A percentile compares a stretch with the other conserved stretches of the same genome.
These are phyloP conservation scores for Linnaemya tessellans DNA, from an alignment of 2,888 invertebrate species.

Conservation along the genomic window DNA sequence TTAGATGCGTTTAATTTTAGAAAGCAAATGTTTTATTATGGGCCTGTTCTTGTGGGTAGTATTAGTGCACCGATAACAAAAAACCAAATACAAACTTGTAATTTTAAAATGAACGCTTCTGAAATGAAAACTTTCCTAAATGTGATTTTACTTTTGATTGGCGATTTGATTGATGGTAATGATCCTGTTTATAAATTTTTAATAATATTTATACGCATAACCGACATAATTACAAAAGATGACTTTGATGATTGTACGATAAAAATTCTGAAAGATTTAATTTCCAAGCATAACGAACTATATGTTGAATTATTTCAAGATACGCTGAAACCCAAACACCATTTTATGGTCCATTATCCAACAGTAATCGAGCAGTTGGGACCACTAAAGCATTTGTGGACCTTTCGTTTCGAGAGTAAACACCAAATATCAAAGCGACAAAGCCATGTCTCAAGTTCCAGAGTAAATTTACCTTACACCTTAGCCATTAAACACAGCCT, in stretches of 20 bases:
- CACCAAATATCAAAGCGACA: too few species aligned
- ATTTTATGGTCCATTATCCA: conserved; percentile 29
- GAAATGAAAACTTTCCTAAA: conserved; percentile 48
- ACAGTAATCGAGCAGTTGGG: conserved; percentile 28
- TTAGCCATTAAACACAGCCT: conserved; percentile 38
- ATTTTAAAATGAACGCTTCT: too few species aligned
- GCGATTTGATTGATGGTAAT: conserved; percentile 49
- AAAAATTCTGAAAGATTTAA: too few species aligned
- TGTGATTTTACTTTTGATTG: conserved; percentile 61
- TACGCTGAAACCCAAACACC: conserved; percentile 54
- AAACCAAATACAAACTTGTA: conserved; percentile 7
- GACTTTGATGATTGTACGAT: too few species aligned
- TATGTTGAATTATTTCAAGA: too few species aligned
- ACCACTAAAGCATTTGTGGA: too few species aligned
- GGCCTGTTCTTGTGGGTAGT: conserved; percentile 51
- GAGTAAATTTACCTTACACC: conserved; percentile 29
- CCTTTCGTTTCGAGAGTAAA: too few species aligned
- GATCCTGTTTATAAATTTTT: too few species aligned
- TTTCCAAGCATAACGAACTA: too few species aligned
- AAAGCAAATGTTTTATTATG: conserved; percentile 65
- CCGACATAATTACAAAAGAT: too few species aligned
- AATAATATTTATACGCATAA: too few species aligned
- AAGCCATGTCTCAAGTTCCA: too few species aligned
- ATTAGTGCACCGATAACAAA: conserved; percentile 60
- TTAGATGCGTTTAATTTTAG: conserved; percentile 61